phyloP scores from a whole-genome alignment of 2,113 vertebrate species.

The sheep (Ovis aries) region ARS-UI_Ramb_v3.0 NC_056056.1:117482501-117483000 shows the following conservation, averaged over 20 bases:
- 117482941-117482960: background rate
- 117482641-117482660: background rate
- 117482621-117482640: background rate
- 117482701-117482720: background rate
- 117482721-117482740: background rate
- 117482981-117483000: background rate
- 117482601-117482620: background rate
- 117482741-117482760: background rate
- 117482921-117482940: background rate
- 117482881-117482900: background rate
- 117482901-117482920: background rate
- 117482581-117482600: background rate
- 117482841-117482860: background rate
- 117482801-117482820: background rate
- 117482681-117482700: background rate
- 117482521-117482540: background rate
- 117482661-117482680: background rate
- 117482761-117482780: background rate
- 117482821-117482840: background rate
- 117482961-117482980: background rate
- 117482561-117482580: background rate
- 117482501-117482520: background rate
- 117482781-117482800: background rate
- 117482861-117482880: background rate
- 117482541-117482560: background rate